A percentile compares a stretch with the other conserved stretches of the same genome.
Conservation (phyloP, 2,888 invertebrate genomes). For the Dolichopus griseipennis region DNA sequence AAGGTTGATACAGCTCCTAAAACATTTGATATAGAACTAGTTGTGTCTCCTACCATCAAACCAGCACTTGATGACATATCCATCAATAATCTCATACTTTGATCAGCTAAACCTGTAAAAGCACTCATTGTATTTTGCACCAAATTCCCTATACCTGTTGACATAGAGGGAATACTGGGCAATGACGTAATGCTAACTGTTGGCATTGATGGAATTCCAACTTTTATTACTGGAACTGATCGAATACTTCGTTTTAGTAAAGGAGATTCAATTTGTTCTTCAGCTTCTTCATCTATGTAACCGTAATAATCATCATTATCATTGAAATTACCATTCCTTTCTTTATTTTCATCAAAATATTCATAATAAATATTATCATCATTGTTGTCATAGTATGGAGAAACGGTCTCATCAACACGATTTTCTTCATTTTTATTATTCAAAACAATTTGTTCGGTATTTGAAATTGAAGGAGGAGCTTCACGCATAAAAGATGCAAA, state of each 20-base stretch:
- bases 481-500: neutral
- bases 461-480: neutral
- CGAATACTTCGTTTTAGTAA: too few relatives aligned
- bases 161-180: neutral
- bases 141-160: neutral
- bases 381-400: neutral
- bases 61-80: slow-evolving; percentile 16
- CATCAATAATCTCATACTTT: slow-evolving; percentile 14
- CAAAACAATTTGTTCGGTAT: neutral
- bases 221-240: neutral
- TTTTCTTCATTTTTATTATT: neutral
- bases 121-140: neutral
- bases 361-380: neutral
- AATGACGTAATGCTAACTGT: too few relatives aligned
- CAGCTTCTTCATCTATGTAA: neutral
- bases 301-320: neutral
- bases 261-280: neutral
- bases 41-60: slow-evolving; percentile 14
- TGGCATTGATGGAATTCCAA: neutral
- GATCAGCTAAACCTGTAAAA: neutral
- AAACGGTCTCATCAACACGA: neutral
- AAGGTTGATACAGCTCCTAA: slow-evolving; percentile 13
- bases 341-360: neutral
- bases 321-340: neutral
- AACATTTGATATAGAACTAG: slow-evolving; percentile 14